phyloP scores from a whole-genome alignment of 1,140 invertebrate species.

The Cherax quadricarinatus region DNA sequence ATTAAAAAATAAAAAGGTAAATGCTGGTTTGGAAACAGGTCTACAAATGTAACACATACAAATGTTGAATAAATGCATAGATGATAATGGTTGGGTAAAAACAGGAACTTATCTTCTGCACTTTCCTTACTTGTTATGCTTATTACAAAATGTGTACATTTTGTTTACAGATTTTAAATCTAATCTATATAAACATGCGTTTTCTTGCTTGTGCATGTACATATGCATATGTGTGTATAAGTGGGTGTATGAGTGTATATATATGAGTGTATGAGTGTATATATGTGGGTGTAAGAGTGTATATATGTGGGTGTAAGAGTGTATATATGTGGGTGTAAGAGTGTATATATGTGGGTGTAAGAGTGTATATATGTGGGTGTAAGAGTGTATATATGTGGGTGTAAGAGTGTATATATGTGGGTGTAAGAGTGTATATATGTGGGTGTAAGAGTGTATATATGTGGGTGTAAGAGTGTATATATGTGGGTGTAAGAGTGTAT shows the following conservation, averaged over 20 bases:
- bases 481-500: conserved; percentile 40
- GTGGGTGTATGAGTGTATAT: not conserved
- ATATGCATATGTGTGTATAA: not conserved
- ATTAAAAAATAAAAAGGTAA: too few relatives aligned
- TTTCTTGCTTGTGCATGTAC: not conserved
- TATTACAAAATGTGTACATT: too few relatives aligned
- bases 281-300: not conserved
- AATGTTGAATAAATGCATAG: too few relatives aligned
- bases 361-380: conserved; percentile 21
- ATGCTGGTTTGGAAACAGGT: too few relatives aligned
- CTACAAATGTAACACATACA: too few relatives aligned
- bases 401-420: too few relatives aligned
- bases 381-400: not conserved
- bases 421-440: not conserved
- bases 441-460: not conserved
- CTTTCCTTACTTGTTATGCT: too few relatives aligned
- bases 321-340: not conserved
- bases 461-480: not conserved
- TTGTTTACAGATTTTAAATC: too few relatives aligned
- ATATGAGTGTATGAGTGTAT: not conserved
- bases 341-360: not conserved
- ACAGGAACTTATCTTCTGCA: too few relatives aligned
- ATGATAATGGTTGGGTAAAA: too few relatives aligned
- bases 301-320: not conserved
- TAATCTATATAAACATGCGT: not conserved